Conservation (phyloP, 2,797 vertebrate species). For the Dallia pectoralis region DNA sequence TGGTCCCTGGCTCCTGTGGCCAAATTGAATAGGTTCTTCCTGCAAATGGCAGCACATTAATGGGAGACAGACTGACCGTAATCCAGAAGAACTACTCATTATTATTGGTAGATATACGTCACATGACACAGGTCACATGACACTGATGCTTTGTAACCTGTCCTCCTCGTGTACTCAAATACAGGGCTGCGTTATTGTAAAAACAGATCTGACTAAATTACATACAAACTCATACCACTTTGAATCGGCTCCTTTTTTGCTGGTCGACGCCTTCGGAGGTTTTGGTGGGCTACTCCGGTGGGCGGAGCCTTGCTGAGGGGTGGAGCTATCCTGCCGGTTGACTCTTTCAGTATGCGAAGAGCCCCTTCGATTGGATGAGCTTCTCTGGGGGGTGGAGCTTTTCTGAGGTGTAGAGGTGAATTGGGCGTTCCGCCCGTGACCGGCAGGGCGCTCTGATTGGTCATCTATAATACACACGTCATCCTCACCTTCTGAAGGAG, state of each 20-base stretch:
- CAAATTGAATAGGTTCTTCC: constrained; percentile 38
- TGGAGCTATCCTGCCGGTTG: neutral
- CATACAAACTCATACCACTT: constrained; percentile 48
- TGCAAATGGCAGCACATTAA: constrained; percentile 29
- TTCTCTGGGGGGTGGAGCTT: neutral
- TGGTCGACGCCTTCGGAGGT: constrained; percentile 36
- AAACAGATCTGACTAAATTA: no score
- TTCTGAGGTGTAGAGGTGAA: constrained; percentile 11
- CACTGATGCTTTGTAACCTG: no score
- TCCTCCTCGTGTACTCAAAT: no score
- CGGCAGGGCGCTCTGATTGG: constrained; percentile 9
- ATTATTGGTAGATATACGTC: no score
- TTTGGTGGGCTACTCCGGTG: neutral
- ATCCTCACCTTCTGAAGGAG: neutral
- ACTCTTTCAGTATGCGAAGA: neutral
- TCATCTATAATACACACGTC: constrained; percentile 13
- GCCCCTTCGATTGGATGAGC: no score
- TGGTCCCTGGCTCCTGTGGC: constrained; percentile 56
- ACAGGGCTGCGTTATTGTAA: no score
- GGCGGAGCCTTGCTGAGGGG: neutral
- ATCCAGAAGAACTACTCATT: no score
- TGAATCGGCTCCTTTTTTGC: rapidly evolving
- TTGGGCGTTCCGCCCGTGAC: neutral
- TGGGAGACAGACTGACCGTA: no score
- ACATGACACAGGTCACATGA: no score